These are phyloP conservation scores for Sesamia nonagrioides DNA, from an alignment of 1,140 invertebrate genomes.

Conservation along the genomic window DNA sequence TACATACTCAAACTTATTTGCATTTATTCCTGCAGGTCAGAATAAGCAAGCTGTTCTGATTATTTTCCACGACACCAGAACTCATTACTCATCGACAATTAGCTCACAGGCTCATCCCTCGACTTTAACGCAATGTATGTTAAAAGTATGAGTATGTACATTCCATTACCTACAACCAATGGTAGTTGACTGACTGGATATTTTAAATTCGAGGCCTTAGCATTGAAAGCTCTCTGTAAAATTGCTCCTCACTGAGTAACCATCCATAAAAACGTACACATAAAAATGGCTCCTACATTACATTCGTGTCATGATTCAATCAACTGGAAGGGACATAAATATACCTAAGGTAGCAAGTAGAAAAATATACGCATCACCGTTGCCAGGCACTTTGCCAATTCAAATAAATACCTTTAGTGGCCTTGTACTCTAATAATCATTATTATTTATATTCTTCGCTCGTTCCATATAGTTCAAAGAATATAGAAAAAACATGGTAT, in stretches of 20 bases:
- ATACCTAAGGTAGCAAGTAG: conserved; percentile 6
- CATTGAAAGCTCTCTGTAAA: neutral
- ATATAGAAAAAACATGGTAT: conserved; percentile 83
- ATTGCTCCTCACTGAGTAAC: neutral
- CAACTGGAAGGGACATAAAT: conserved; percentile 20
- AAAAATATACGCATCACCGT: conserved; percentile 9
- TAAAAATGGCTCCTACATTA: neutral
- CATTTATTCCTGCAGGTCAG: too few relatives aligned
- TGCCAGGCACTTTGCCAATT: conserved; percentile 29
- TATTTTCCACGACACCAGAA: too few relatives aligned
- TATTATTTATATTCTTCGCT: conserved; percentile 79
- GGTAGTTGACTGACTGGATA: too few relatives aligned
- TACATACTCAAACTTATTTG: too few relatives aligned
- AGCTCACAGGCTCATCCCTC: too few relatives aligned
- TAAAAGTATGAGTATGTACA: too few relatives aligned
- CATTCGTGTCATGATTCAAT: neutral
- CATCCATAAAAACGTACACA: neutral
- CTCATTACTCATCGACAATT: too few relatives aligned
- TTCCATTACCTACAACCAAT: too few relatives aligned
- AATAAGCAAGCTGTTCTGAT: too few relatives aligned
- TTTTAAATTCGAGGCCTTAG: too few relatives aligned
- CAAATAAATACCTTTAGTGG: conserved; percentile 24
- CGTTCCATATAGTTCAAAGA: conserved; percentile 90
- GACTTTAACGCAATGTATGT: too few relatives aligned
- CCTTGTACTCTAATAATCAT: conserved; percentile 10